These are phyloP conservation scores for Gymnoscopelus microlampas DNA, from an alignment of 2,797 vertebrate genomes.

Conservation along the genomic window DNA sequence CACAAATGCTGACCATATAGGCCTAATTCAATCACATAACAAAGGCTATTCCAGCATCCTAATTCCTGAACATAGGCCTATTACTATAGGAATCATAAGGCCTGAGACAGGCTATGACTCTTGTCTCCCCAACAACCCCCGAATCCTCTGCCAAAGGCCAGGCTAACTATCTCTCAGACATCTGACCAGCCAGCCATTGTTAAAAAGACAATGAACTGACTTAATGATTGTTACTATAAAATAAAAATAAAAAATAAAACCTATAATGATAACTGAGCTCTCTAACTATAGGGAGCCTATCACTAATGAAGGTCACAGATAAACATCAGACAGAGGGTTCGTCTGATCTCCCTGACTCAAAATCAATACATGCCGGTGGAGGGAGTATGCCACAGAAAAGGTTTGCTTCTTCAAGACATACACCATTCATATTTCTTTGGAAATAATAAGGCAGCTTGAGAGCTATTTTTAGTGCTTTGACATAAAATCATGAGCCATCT, in stretches of 20 bases:
- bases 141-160: constrained; percentile 30
- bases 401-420: too few species aligned
- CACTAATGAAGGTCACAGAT: constrained; percentile 67
- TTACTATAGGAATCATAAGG: constrained; percentile 21
- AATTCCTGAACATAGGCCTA: constrained; percentile 14
- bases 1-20: constrained; percentile 6
- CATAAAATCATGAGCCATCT: constrained; percentile 23
- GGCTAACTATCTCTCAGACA: constrained; percentile 63
- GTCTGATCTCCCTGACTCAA: constrained; percentile 49
- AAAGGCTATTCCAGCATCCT: constrained; percentile 20
- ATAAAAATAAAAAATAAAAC: constrained; percentile 40
- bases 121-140: constrained; percentile 13
- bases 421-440: too few species aligned
- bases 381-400: too few species aligned
- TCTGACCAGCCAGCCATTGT: constrained; percentile 50
- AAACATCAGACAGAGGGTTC: constrained; percentile 56
- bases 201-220: constrained; percentile 41
- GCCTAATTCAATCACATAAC: not conserved
- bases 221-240: constrained; percentile 39
- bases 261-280: constrained; percentile 62
- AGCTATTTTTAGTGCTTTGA: not conserved
- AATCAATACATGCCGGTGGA: not conserved
- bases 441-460: not conserved
- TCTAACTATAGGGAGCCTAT: constrained; percentile 44
- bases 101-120: constrained; percentile 7